Conservation (phyloP, 2,797 vertebrate genomes). For the Spheniscus humboldti region DNA sequence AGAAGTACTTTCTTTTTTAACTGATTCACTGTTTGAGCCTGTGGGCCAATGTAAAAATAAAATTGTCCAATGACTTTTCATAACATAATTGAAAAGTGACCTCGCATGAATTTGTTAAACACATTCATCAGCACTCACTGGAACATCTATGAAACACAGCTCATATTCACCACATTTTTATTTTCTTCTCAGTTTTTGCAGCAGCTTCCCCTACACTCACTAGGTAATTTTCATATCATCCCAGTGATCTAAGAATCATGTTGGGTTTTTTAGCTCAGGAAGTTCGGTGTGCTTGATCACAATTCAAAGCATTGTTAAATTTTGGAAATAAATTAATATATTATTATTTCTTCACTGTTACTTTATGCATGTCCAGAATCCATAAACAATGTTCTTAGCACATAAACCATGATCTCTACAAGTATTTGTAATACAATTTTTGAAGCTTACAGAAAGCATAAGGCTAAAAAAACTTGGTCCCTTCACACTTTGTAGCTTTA, state of each 20-base stretch:
- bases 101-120: not conserved
- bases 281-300: not conserved
- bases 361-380: not conserved
- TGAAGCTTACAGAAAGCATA: not conserved
- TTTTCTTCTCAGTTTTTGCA: not conserved
- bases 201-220: not conserved
- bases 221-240: not conserved
- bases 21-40: conserved; percentile 3
- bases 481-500: not conserved
- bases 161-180: not conserved
- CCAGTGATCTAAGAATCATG: not conserved
- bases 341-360: not conserved
- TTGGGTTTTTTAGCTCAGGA: not conserved
- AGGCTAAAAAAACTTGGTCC: not conserved
- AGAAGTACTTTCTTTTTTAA: conserved; percentile 30
- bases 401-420: not conserved
- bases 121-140: not conserved
- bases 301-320: not conserved
- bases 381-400: not conserved
- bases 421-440: not conserved
- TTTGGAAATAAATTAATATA: not conserved
- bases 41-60: not conserved
- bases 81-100: not conserved
- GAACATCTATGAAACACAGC: not conserved
- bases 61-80: not conserved